Conservation (phyloP, 2,797 vertebrate species). For the Characodon lateralis region DNA sequence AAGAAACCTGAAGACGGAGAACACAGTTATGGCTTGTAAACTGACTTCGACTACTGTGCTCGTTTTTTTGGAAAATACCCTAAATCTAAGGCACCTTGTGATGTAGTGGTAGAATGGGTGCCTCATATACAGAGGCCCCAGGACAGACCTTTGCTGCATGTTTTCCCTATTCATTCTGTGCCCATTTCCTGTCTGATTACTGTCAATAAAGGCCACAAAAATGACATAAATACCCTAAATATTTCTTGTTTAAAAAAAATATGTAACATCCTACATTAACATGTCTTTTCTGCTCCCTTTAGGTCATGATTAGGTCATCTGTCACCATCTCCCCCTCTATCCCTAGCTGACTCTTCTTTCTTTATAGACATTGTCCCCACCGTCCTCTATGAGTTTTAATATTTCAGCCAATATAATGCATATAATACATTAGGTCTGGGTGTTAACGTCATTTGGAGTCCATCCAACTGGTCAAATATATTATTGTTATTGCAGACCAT, state of each 20-base stretch:
- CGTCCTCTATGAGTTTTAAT: neutral
- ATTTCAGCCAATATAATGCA: neutral
- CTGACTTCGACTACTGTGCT: no score
- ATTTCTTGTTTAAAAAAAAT: neutral
- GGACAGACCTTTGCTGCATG: no score
- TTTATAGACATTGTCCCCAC: no score
- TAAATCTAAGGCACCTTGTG: no score
- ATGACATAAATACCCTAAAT: neutral
- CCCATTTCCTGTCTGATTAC: neutral
- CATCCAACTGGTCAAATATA: neutral
- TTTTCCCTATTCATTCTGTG: neutral
- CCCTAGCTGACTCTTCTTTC: neutral
- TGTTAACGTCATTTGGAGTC: neutral
- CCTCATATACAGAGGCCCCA: no score
- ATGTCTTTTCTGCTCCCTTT: neutral
- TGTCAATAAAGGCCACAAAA: neutral
- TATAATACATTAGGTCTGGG: no score
- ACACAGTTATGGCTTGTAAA: constrained; percentile 4
- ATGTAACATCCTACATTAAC: neutral
- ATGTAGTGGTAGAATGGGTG: no score
- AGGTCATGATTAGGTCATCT: neutral
- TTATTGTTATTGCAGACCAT: neutral
- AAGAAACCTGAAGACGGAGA: constrained; percentile 51
- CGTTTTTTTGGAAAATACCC: no score
- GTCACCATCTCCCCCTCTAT: no score